Evolutionary conservation across 2,113 vertebrate species (phyloP), one percentile per base, ranked within the genome.

Genomic region (Zapus hudsonius): DNA sequence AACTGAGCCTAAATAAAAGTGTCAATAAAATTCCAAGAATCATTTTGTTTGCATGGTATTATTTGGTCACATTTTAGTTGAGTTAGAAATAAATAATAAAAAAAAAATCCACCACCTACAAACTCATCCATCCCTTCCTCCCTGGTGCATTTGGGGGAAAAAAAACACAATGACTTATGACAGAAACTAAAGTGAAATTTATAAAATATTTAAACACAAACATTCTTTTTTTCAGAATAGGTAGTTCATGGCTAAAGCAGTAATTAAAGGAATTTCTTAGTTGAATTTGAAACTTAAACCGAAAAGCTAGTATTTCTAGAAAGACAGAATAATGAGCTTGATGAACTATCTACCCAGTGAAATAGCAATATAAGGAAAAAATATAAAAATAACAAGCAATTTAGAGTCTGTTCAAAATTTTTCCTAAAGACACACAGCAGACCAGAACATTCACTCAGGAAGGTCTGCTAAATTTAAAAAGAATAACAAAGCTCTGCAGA

Each of bases 201-300:
- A 81, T 87, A 74, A 82, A 92, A 82, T 82, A 36, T 57, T 87
- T 82, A 27, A 87, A 70, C 44, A 82, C 72, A 57, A 76, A 87
- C 66, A 87, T 52, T 44, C 44, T 87, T 55, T 61, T 36, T 92
- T 40, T 55, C 69, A 82, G 72, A 87, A 87, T 67, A 67, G 29
- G 31, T 59, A 36, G 57, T 73, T 73, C 36, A 11, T 59, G 15
- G n/a, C 33, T 73, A 57, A 87, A 67, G 38, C 44, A 87, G 66
- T 92, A 57, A 73, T 87, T 57, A 82, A 75, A 92, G 36, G n/a
- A 52, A 72, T 70, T 38, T 82, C 20, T 74, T 92, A 40, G 16
- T 72, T 87, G 38, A 75, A 74, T 74, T 87, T 87, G 66, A 82
- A 81, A 74, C 82, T 75, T 20, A 73, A 81, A 29, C 23, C 74